Base-by-base conservation (phyloP, 2,797 vertebrate genomes). In the Melanotaenia nigrans region DNA sequence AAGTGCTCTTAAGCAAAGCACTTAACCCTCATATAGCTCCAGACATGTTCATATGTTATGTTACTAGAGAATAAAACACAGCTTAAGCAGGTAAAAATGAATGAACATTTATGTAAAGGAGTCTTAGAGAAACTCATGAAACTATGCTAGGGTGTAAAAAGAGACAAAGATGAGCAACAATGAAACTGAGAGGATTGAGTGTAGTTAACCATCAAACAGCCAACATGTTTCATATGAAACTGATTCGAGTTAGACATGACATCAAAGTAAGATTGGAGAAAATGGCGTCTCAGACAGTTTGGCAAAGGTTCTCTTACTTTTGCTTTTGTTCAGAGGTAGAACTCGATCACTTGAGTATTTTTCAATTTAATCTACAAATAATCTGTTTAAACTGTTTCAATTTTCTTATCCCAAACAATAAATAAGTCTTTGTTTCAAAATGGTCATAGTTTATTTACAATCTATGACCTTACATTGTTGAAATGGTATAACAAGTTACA, bases 181-280 rank as follows among this genome's bases (percentile, higher is more conserved):
- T 6, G 73, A 88, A 79, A 83, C 78, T 54, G 70, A 78, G 58
- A 87, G 28, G 7, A 10, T 53, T 22, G 57, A 60, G 24, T 1
- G 5, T n/a, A 62, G 71, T 47, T 59, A 71, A 73, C 58, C 80
- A 73, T 69, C 32, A 63, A 61, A 28, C 11, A 64, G 64, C 25
- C 28, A 45, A 61, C 57, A 61, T 40, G 5, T 66, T 76, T 71
- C 22, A 28, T 13, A 71, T 5, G 35, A 86, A 81, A 70, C 51
- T 59, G 16, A 5, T 42, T 2, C 1, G 0, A 36, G 32, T 42
- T 32, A 67, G 71, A 65, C 49, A 36, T 57, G 58, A 71, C 67
- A 75, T 73, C 49, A 76, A 35, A 73, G 64, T 36, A 54, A 25
- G 13, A 35, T 32, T 0, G 4, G 18, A 71, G 5, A 73, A 73